Evolutionary conservation across 2,797 vertebrate genomes (phyloP).

Genomic region (Premnoplex brunnescens): DNA sequence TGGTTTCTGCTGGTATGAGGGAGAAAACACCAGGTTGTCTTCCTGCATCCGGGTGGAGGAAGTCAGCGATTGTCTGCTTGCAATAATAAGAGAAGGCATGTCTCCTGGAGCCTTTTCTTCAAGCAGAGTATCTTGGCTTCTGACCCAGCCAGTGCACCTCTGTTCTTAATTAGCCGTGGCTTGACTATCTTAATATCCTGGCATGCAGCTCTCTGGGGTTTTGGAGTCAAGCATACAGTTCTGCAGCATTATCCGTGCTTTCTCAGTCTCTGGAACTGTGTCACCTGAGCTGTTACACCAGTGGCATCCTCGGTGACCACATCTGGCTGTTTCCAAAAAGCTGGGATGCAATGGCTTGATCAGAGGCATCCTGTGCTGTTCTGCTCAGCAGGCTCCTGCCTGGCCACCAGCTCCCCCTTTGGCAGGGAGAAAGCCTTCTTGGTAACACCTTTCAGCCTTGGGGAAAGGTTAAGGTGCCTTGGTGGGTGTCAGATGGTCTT

Average conservation of each 20-base stretch:
- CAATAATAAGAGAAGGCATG: conserved; percentile 39
- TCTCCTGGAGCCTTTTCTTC: conserved; percentile 12
- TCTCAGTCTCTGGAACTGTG: neutral
- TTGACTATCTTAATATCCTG: conserved; percentile 11
- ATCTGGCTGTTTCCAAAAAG: neutral
- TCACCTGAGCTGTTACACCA: neutral
- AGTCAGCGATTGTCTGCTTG: conserved; percentile 51
- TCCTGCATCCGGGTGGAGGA: conserved; percentile 48
- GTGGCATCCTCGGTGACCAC: neutral
- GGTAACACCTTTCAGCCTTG: neutral
- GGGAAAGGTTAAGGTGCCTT: neutral
- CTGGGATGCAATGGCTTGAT: neutral
- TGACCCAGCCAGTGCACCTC: conserved; percentile 17
- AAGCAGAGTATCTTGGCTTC: conserved; percentile 33
- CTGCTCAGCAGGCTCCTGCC: neutral
- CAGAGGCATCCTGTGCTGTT: neutral
- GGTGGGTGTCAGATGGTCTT: rapidly evolving
- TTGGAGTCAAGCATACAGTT: neutral
- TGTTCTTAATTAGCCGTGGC: conserved; percentile 43
- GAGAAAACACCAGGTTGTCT: conserved; percentile 64
- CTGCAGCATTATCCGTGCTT: neutral
- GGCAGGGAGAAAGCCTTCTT: neutral
- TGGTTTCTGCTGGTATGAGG: conserved; percentile 46
- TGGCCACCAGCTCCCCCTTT: neutral
- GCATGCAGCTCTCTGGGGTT: neutral